Evolutionary conservation across 2,797 vertebrate genomes (phyloP), one percentile per base, ranked within the genome.

Genomic region (Acipenser oxyrinchus): DNA sequence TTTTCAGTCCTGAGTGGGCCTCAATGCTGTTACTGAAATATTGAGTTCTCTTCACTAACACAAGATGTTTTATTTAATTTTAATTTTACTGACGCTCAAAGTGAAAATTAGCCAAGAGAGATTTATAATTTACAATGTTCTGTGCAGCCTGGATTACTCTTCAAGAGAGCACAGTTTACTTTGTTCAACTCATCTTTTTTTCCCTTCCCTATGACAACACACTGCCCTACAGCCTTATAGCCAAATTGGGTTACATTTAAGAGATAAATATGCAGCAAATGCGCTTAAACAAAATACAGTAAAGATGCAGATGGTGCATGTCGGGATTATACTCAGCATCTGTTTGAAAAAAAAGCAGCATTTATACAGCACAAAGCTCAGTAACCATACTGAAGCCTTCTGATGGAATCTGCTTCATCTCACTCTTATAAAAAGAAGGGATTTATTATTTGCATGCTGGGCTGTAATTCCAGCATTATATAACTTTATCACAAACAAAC

Each of bases 221-320:
- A 82, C 84, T 84, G 85, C 88, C 87, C 86, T 78, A 70, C 78
- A 81, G 86, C 85, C 86, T 89, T 86, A 88, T 81, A 89, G 82
- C 85, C 78, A 89, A 90, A 90, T 88, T 90, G 89, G 90, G 89
- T 90, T 91, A 91, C 87, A 90, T 84, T 88, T 84, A 82, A 80
- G 85, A 87, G 88, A 89, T 90, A 90, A 91, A 91, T 87, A 85
- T 86, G 84, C 78, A 80, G 89, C 88, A 91, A 90, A 91, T 89
- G 86, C 81, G 88, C 90, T 91, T 90, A 88, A 88, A 89, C 79
- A 81, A 83, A 37, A 83, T 88, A 86, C 84, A 87, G 84, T 87
- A 86, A 89, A 90, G 90, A 88, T 89, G 90, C 87, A 87, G 89
- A 91, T 86, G 83, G 82, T 86, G 88, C 89, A 83, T 90, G 86